Conservation (phyloP, 1,140 invertebrate genomes). For the Brachionus asplanchnoidis region DNA sequence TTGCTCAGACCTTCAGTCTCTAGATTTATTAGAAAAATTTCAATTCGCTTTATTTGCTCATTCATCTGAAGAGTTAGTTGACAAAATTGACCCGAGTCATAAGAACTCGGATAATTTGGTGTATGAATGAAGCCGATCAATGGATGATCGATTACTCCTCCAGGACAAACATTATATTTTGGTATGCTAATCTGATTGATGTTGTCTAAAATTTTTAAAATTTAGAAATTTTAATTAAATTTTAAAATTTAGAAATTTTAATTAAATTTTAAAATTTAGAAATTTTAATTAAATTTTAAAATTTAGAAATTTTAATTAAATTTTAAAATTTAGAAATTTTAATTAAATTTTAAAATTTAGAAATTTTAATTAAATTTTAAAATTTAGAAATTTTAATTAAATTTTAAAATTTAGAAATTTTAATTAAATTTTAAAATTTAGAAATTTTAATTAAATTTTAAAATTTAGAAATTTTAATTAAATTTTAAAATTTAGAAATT, state of each 20-base stretch:
- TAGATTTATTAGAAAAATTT: slow-evolving; percentile 31
- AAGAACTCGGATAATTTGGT: slow-evolving; percentile 17
- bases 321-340: neutral
- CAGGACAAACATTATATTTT: slow-evolving; percentile 27
- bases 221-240: neutral
- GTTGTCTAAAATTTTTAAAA: neutral
- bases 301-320: neutral
- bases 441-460: neutral
- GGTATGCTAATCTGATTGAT: neutral
- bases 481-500: neutral
- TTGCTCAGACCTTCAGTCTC: slow-evolving; percentile 7
- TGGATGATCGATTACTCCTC: slow-evolving; percentile 7
- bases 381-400: neutral
- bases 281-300: neutral
- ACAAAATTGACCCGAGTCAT: slow-evolving; percentile 31
- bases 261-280: neutral
- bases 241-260: neutral
- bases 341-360: neutral
- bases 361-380: neutral
- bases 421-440: neutral
- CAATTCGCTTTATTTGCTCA: neutral
- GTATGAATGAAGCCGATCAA: slow-evolving; percentile 15
- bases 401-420: neutral
- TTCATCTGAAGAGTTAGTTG: slow-evolving; percentile 6
- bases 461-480: neutral